These are phyloP conservation scores for Drosophila takahashii DNA, from an alignment of 1,140 invertebrate genomes.

Conservation along the genomic window DNA sequence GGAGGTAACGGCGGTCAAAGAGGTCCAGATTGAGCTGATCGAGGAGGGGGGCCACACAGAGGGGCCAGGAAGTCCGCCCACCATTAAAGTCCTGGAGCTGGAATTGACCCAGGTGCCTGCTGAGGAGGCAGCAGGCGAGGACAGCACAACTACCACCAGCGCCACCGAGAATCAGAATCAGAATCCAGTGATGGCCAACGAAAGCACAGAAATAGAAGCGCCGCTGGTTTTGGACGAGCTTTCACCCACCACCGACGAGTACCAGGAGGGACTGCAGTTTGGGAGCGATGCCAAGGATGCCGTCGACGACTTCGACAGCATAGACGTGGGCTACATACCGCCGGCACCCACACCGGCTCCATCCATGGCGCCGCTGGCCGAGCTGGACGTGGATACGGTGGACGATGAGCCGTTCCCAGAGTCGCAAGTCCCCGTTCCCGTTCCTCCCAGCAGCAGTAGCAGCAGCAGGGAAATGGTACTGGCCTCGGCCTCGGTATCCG, in stretches of 20 bases:
- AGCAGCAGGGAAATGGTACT: conserved; percentile 20
- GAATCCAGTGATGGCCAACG: background rate
- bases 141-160: background rate
- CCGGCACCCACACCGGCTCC: conserved; percentile 73
- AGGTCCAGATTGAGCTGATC: conserved; percentile 76
- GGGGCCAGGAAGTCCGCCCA: conserved; percentile 41
- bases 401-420: conserved; percentile 85
- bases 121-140: background rate
- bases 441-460: background rate
- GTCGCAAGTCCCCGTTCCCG: conserved; percentile 32
- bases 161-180: conserved; percentile 15
- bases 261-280: conserved; percentile 74
- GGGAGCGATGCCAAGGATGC: conserved; percentile 58
- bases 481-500: conserved; percentile 1
- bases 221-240: conserved; percentile 53
- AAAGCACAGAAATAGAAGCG: conserved; percentile 9
- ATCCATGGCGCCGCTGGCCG: conserved; percentile 87
- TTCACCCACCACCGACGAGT: conserved; percentile 81
- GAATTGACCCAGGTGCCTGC: background rate
- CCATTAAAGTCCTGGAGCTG: conserved; percentile 54
- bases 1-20: conserved; percentile 53
- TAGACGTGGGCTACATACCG: conserved; percentile 72
- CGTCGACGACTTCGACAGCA: conserved; percentile 61
- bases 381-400: conserved; percentile 87
- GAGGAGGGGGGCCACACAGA: conserved; percentile 33